Percentiles rank a stretch among this genome's conserved stretches.
These are phyloP conservation scores for Grantiella picta DNA, from an alignment of 2,113 vertebrate genomes.

Conservation along the genomic window DNA sequence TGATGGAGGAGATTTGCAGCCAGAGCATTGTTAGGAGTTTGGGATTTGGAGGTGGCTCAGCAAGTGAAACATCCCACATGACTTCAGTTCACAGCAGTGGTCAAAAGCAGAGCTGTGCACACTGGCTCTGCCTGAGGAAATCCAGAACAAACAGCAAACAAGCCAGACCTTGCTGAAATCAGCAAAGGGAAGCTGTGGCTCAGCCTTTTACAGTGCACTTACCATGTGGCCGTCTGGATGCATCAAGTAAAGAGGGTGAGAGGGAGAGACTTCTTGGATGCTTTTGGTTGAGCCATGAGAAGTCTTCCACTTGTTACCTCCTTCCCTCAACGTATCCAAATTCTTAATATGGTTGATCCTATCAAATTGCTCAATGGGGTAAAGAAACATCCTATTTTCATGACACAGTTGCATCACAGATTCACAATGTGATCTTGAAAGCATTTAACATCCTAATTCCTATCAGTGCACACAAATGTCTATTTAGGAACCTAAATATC, in stretches of 20 bases:
- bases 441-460: background rate
- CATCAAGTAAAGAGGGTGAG: background rate
- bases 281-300: background rate
- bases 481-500: background rate
- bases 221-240: background rate
- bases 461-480: background rate
- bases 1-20: background rate
- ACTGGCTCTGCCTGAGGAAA: background rate
- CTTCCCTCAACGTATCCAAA: background rate
- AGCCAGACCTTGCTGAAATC: background rate
- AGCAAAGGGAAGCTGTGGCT: background rate
- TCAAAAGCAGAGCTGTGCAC: background rate
- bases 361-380: background rate
- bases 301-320: background rate
- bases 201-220: background rate
- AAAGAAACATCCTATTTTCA: background rate
- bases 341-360: background rate
- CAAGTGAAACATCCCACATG: background rate
- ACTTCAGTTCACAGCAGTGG: conserved; percentile 18
- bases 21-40: background rate
- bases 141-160: conserved; percentile 4
- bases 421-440: background rate
- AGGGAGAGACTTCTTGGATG: background rate
- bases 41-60: conserved; percentile 27
- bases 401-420: background rate